Percentiles rank a stretch among this genome's conserved stretches.
phyloP scores from a whole-genome alignment of 2,888 invertebrate genomes.

The Dynastes grantii region DNA sequence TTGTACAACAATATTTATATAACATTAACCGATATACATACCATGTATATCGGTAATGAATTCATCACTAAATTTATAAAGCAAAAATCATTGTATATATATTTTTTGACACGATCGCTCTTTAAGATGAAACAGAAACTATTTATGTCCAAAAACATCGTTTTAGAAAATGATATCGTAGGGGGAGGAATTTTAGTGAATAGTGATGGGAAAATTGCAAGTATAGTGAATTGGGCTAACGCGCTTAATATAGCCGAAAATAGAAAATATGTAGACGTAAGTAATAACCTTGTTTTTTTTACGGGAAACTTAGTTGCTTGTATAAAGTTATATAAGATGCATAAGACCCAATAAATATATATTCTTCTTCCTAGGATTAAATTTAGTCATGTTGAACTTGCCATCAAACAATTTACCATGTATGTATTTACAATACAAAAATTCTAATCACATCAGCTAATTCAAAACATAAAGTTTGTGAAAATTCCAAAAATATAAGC shows the following conservation, averaged over 20 bases:
- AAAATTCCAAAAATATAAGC: too few relatives aligned
- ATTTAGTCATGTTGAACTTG: too few relatives aligned
- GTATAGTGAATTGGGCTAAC: constrained; percentile 72
- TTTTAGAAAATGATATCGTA: constrained; percentile 72
- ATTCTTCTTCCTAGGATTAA: too few relatives aligned
- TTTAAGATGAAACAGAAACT: constrained; percentile 59
- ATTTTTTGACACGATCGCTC: background rate
- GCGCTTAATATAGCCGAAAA: constrained; percentile 70
- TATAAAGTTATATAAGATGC: background rate
- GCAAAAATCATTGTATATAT: background rate
- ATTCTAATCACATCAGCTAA: too few relatives aligned
- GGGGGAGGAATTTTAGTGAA: constrained; percentile 77
- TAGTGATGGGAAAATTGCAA: constrained; percentile 74
- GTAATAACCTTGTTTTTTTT: constrained; percentile 44
- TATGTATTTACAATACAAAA: too few relatives aligned
- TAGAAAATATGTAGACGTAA: constrained; percentile 74
- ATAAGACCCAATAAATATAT: background rate
- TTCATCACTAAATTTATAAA: too few relatives aligned
- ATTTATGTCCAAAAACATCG: constrained; percentile 71
- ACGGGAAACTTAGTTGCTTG: background rate
- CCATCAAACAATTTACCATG: too few relatives aligned
- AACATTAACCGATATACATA: background rate
- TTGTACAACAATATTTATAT: constrained; percentile 6
- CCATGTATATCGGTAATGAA: too few relatives aligned
- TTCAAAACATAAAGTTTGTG: too few relatives aligned